These are phyloP conservation scores for Sebastolobus altivelis DNA, from an alignment of 2,797 vertebrate species.

Conservation along the genomic window DNA sequence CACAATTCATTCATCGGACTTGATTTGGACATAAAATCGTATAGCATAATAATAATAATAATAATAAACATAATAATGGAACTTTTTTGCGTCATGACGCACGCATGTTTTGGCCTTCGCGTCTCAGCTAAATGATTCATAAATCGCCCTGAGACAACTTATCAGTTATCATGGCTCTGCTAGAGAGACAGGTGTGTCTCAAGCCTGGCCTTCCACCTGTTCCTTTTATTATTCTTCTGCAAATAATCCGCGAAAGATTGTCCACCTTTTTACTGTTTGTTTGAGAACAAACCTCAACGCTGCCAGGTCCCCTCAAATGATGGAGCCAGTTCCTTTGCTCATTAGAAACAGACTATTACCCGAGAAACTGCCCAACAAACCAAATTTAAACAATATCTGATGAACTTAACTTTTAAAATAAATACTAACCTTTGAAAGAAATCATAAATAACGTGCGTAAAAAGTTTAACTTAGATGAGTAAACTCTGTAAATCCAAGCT, in stretches of 20 bases:
- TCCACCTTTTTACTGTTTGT: slow-evolving; percentile 82
- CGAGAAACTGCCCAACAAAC: neutral
- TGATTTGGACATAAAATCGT: neutral
- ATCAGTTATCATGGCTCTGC: slow-evolving; percentile 73
- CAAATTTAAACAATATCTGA: neutral
- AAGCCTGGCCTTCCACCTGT: slow-evolving; percentile 84
- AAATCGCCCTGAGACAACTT: slow-evolving; percentile 65
- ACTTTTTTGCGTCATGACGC: neutral
- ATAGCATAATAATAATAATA: neutral
- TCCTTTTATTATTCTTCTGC: slow-evolving; percentile 84
- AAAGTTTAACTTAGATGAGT: neutral
- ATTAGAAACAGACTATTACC: slow-evolving; percentile 16
- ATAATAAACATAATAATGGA: neutral
- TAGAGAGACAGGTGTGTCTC: slow-evolving; percentile 82
- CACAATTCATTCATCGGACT: slow-evolving; percentile 34
- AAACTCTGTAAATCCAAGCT: neutral
- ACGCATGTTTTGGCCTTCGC: slow-evolving; percentile 19
- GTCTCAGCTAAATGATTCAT: slow-evolving; percentile 73
- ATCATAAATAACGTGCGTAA: too few relatives aligned
- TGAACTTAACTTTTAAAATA: neutral
- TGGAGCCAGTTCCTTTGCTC: slow-evolving; percentile 31
- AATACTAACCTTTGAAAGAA: neutral
- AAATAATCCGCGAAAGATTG: slow-evolving; percentile 74
- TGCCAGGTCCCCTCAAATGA: slow-evolving; percentile 40
- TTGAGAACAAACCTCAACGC: slow-evolving; percentile 76